A percentile compares a stretch with the other conserved stretches of the same genome.
Conservation (phyloP, 2,888 invertebrate species). For the Piscicola geometra region DNA sequence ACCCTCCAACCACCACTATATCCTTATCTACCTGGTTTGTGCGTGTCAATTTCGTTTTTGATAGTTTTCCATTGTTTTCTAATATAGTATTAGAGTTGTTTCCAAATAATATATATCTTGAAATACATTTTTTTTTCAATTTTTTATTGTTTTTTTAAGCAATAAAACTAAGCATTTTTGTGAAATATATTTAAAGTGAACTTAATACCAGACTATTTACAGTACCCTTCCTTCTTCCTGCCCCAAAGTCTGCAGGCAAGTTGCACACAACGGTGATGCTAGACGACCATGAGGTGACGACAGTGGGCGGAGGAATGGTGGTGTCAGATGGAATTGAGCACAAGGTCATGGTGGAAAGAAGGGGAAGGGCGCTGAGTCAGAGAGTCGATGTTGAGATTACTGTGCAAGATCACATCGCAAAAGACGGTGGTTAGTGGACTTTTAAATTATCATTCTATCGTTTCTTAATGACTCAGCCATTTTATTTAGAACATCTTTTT, state of each 20-base stretch:
- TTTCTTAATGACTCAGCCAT: no score
- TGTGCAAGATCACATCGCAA: neutral
- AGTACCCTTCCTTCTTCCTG: no score
- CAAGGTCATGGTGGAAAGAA: neutral
- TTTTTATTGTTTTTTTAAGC: no score
- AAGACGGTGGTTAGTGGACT: neutral
- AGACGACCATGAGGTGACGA: neutral
- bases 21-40: neutral
- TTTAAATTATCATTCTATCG: no score
- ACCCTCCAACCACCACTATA: neutral
- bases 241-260: neutral
- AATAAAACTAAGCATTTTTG: no score
- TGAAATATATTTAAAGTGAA: no score
- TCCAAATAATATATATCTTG: no score
- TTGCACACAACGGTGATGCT: neutral
- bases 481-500: neutral
- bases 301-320: neutral
- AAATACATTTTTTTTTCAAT: no score
- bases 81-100: no score
- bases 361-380: neutral
- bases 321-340: conserved; percentile 3
- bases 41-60: neutral
- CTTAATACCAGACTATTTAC: no score
- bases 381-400: neutral
- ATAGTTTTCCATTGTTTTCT: no score